phyloP scores from a whole-genome alignment of 2,113 vertebrate species.

The Pelusios castaneus region DNA sequence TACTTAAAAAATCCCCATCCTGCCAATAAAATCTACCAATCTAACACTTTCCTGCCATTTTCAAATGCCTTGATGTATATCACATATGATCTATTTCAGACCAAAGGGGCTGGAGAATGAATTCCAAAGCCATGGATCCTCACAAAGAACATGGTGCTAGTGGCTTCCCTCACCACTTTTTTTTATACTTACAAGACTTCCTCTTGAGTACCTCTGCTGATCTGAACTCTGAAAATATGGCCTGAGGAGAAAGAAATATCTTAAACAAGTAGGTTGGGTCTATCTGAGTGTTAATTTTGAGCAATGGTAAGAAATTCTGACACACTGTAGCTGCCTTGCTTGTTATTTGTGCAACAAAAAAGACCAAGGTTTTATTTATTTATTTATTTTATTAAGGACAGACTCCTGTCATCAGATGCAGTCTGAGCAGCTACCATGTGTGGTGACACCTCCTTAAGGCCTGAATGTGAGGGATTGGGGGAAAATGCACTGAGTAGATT shows the following conservation, averaged over 20 bases:
- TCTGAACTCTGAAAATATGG: not conserved
- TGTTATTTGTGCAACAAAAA: not conserved
- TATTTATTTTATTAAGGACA: not conserved
- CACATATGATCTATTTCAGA: not conserved
- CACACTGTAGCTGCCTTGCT: rapidly evolving
- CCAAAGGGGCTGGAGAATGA: not conserved
- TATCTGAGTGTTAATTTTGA: not conserved
- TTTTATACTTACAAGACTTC: not conserved
- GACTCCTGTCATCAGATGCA: not conserved
- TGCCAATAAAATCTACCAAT: not conserved
- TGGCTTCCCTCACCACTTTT: not conserved
- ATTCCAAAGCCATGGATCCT: not conserved
- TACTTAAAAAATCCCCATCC: not conserved
- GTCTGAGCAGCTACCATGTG: not conserved
- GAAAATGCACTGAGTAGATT: rapidly evolving
- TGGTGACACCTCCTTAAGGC: not conserved
- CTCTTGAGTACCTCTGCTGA: not conserved
- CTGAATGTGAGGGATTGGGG: not conserved
- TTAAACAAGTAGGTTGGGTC: not conserved
- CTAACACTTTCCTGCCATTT: not conserved
- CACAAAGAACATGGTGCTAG: not conserved
- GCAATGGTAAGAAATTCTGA: not conserved
- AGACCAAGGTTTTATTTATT: not conserved
- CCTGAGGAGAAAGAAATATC: not conserved
- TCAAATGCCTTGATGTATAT: not conserved